phyloP scores from a whole-genome alignment of 2,113 vertebrate species.

The Grammomys dolichurus region DNA sequence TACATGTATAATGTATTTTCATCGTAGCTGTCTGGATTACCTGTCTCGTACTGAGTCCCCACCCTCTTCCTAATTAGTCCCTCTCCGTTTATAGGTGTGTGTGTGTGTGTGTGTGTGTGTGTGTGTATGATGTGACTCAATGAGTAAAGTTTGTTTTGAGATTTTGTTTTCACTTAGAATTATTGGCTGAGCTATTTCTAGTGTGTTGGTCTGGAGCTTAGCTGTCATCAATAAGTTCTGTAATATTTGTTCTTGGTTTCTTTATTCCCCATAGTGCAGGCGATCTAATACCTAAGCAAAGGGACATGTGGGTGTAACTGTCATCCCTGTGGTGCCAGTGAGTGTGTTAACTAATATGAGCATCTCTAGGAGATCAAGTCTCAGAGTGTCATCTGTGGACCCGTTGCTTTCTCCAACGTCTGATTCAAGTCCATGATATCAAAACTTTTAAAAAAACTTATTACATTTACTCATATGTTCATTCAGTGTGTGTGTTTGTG shows the following conservation, averaged over 20 bases:
- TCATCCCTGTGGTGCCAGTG: neutral
- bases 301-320: neutral
- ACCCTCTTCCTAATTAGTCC: neutral
- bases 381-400: neutral
- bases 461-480: neutral
- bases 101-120: neutral
- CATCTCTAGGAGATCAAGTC: neutral
- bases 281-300: neutral
- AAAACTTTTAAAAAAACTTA: neutral
- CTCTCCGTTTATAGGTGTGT: neutral
- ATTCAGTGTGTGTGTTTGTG: neutral
- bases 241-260: neutral
- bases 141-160: neutral
- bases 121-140: no score
- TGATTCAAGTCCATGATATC: neutral
- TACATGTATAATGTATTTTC: neutral
- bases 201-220: neutral
- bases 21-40: neutral
- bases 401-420: neutral
- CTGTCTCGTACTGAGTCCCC: neutral
- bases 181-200: neutral
- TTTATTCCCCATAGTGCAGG: neutral
- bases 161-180: conserved; percentile 4
- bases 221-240: neutral
- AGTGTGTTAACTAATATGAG: neutral